These are phyloP conservation scores for Megaptera novaeangliae DNA, from an alignment of 2,113 vertebrate species.

Conservation along the genomic window DNA sequence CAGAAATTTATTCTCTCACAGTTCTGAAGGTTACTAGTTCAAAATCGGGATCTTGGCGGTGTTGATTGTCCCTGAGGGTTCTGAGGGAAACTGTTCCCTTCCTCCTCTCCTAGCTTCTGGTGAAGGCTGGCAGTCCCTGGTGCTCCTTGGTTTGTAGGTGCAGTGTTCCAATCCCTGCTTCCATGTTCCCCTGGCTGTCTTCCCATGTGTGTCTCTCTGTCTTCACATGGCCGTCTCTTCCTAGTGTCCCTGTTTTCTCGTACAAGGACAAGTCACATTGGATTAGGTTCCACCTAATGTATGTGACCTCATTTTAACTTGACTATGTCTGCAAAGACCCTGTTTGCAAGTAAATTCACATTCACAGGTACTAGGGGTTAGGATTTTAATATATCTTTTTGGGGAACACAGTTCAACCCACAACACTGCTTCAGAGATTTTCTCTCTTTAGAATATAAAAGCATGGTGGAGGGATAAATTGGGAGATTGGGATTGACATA, in stretches of 20 bases:
- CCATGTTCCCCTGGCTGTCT: neutral
- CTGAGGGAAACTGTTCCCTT: neutral
- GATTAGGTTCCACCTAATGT: neutral
- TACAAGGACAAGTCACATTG: neutral
- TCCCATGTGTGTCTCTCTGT: neutral
- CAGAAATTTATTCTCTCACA: neutral
- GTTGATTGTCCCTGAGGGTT: neutral
- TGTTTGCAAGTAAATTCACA: neutral
- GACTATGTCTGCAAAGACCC: neutral
- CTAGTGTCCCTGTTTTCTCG: neutral
- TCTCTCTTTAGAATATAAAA: neutral
- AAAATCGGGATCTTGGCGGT: neutral
- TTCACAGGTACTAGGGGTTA: neutral
- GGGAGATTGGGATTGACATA: neutral
- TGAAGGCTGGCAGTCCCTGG: neutral
- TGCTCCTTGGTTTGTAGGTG: neutral
- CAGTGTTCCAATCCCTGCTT: neutral
- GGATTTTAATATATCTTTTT: neutral
- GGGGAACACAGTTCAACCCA: neutral
- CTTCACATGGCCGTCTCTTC: neutral
- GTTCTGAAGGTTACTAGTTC: neutral
- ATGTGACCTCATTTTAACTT: neutral
- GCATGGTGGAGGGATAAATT: neutral
- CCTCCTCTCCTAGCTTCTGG: neutral
- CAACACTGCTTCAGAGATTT: neutral